Conservation (phyloP, 1,140 invertebrate genomes). For the Zaprionus capensis region DNA sequence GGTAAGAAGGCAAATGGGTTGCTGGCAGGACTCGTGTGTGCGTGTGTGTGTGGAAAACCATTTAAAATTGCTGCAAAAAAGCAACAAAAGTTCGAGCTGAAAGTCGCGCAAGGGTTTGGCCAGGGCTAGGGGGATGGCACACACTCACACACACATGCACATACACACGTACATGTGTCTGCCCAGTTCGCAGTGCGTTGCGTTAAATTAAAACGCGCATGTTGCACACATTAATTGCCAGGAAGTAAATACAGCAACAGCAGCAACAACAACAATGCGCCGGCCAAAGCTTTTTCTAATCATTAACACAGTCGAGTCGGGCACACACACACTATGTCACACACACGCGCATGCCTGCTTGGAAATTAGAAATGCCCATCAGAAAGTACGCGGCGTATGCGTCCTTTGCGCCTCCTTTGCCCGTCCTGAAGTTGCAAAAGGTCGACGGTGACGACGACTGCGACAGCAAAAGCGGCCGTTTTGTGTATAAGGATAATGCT, state of each 20-base stretch:
- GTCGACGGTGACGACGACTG: slow-evolving; percentile 36
- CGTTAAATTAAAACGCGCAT: slow-evolving; percentile 80
- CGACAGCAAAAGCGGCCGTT: slow-evolving; percentile 35
- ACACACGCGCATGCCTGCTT: slow-evolving; percentile 44
- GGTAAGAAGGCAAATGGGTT: not conserved
- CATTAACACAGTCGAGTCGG: slow-evolving; percentile 73
- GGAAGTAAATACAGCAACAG: slow-evolving; percentile 70
- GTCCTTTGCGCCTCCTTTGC: slow-evolving; percentile 9
- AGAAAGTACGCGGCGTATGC: slow-evolving; percentile 58
- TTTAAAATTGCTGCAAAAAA: slow-evolving; percentile 77
- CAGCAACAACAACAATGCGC: slow-evolving; percentile 33
- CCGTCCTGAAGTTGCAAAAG: slow-evolving; percentile 60
- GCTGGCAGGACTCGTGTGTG: not conserved
- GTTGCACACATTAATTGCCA: slow-evolving; percentile 81
- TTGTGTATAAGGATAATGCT: slow-evolving; percentile 74
- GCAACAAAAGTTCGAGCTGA: slow-evolving; percentile 65
- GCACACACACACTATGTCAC: slow-evolving; percentile 9
- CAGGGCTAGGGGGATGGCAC: slow-evolving; percentile 8
- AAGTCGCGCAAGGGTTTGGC: slow-evolving; percentile 18
- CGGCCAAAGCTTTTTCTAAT: slow-evolving; percentile 77
- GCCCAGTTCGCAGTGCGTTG: slow-evolving; percentile 55
- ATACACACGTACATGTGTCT: not conserved
- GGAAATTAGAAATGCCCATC: slow-evolving; percentile 84
- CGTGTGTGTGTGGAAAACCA: slow-evolving; percentile 59
- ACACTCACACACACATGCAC: slow-evolving; percentile 8